Conservation (phyloP, 2,113 vertebrate species). For the Brienomyrus longianalis region DNA sequence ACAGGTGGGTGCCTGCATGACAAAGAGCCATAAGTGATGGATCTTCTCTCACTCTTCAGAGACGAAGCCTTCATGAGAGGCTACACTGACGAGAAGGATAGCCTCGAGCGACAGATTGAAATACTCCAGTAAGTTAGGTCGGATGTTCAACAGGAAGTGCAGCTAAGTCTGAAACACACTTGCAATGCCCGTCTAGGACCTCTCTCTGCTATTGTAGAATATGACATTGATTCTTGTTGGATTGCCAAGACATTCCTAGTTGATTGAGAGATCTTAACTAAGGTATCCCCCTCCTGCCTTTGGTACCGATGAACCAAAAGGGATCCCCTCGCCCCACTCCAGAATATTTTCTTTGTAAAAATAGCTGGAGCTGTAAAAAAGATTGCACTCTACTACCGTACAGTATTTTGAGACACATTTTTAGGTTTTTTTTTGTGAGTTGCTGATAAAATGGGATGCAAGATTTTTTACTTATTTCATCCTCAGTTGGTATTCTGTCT, state of each 20-base stretch:
- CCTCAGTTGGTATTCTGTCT: not conserved
- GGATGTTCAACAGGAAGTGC: not conserved
- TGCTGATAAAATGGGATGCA: not conserved
- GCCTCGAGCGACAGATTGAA: constrained; percentile 85
- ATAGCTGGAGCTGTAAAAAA: not conserved
- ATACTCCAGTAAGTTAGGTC: constrained; percentile 80
- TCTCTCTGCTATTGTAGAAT: not conserved
- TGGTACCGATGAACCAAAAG: no score
- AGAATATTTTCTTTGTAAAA: not conserved
- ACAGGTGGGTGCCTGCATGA: constrained; percentile 13
- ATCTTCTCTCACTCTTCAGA: constrained; percentile 51
- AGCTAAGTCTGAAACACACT: not conserved
- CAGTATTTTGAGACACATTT: not conserved
- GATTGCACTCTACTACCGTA: not conserved
- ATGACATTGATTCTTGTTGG: not conserved
- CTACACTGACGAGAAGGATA: constrained; percentile 80
- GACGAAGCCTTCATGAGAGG: constrained; percentile 80
- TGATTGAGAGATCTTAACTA: not conserved
- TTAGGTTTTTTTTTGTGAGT: not conserved
- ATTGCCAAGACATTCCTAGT: not conserved
- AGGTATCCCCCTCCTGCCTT: not conserved
- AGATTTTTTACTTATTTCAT: not conserved
- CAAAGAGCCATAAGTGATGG: not conserved
- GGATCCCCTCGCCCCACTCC: not conserved
- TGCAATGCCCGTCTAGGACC: not conserved